Base-by-base conservation (phyloP, 2,888 invertebrate genomes). In the Leptopilina drosophilae region DNA sequence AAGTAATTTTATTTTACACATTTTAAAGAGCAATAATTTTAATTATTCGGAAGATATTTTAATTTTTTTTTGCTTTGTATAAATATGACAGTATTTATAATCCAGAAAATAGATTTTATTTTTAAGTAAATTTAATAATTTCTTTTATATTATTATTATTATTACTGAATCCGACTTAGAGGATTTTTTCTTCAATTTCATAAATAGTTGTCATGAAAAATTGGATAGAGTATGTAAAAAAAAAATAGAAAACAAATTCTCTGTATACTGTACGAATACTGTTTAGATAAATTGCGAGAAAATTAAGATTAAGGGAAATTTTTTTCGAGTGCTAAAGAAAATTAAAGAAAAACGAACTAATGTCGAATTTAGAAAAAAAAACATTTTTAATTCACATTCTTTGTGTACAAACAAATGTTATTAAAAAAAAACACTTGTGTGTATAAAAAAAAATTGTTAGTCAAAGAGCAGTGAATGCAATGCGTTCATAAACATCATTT, bases 381-480 rank as follows among this genome's bases (percentile, higher is more conserved):
- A 33, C 8, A 9, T 62, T 62, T 62, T 20, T 49, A 49, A 20
- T 49, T 49, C 11, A 49, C 49, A 49, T 11, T 49, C 9, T 49
- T 49, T 49, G 11, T 49, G 12, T 49, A 49, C 42, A 8, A 11
- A 49, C 12, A 49, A 49, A 49, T 49, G 49, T 49, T 49, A 12
- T 9, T 46, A 46, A 49, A 49, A 49, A 49, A 49, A 1, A 49
- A 49, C 49, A 49, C n/a, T 15, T 69, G 14, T 69, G 53, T 6
- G 26, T 56, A 40, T 33, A 20, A 62, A 56, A 66, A 46, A 56
- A 66, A 46, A 2, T 73, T 73, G 9, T 73, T 73, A 33, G 33
- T 73, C 73, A 33, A 73, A 73, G n/a, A 40, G 53, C 56, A 56
- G 33, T 59, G n/a, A 73, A 56, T 59, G 73, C 40, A 56, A 56